Conservation (phyloP, 2,797 vertebrate species). For the Cynopterus sphinx region DNA sequence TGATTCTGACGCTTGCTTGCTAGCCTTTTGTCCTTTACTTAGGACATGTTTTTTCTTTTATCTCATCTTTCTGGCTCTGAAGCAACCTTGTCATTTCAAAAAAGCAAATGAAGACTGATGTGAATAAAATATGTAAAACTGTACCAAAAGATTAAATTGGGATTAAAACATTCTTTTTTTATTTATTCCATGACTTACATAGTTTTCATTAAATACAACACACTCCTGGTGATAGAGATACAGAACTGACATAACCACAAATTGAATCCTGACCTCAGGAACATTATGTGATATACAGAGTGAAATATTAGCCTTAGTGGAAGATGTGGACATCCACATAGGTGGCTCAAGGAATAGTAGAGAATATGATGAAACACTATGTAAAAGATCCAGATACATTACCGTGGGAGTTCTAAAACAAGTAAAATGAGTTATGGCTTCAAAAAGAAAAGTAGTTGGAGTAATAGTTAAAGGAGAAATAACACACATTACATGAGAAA, state of each 20-base stretch:
- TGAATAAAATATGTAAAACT: neutral
- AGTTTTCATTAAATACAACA: neutral
- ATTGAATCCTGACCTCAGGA: neutral
- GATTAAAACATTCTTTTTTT: neutral
- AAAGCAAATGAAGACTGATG: neutral
- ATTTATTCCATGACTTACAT: neutral
- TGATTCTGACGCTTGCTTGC: neutral
- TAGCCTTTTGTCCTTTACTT: neutral
- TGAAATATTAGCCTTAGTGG: neutral
- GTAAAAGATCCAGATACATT: neutral
- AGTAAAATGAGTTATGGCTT: neutral
- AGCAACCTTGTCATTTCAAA: neutral
- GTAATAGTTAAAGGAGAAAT: neutral
- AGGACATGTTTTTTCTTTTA: neutral
- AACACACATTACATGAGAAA: neutral
- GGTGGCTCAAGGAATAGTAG: neutral
- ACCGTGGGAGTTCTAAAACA: neutral
- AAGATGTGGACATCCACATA: neutral
- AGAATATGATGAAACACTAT: neutral
- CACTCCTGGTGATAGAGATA: accelerated
- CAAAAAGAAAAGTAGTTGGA: neutral
- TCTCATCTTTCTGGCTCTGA: neutral
- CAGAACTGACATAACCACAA: neutral
- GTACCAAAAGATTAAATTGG: neutral
- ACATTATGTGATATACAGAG: neutral